Conservation (phyloP, 2,888 invertebrate genomes). For the Parochlus steinenii region DNA sequence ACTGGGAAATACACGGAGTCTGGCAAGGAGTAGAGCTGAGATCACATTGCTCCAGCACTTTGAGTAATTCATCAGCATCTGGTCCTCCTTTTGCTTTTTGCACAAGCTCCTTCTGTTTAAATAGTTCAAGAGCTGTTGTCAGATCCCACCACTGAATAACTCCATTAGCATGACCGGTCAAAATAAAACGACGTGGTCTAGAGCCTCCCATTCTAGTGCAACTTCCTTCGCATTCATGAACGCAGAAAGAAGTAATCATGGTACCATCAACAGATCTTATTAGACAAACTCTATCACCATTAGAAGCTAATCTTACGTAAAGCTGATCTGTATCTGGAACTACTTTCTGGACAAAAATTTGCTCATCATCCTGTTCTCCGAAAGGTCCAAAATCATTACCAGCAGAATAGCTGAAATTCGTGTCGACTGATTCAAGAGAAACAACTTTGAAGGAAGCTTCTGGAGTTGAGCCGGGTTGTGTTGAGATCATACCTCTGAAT, state of each 20-base stretch:
- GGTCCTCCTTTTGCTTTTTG: constrained; percentile 68
- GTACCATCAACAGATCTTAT: constrained; percentile 90
- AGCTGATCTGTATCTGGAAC: constrained; percentile 93
- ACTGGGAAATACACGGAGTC: constrained; percentile 44
- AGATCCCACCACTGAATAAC: constrained; percentile 98
- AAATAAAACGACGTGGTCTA: constrained; percentile 68
- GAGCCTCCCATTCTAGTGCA: constrained; percentile 73
- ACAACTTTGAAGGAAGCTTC: constrained; percentile 90
- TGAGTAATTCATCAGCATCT: constrained; percentile 75
- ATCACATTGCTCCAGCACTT: constrained; percentile 86
- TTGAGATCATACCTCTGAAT: constrained; percentile 96
- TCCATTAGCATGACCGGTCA: constrained; percentile 86
- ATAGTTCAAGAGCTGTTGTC: constrained; percentile 79
- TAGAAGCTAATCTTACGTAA: constrained; percentile 86
- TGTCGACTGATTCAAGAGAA: constrained; percentile 42
- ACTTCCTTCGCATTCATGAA: constrained; percentile 95
- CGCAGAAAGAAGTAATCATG: constrained; percentile 86
- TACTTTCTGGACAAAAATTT: constrained; percentile 94
- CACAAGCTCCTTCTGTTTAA: constrained; percentile 64
- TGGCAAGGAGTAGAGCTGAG: constrained; percentile 63
- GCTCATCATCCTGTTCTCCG: constrained; percentile 96
- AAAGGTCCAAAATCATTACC: constrained; percentile 74
- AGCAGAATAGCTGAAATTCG: constrained; percentile 42
- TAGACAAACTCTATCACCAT: constrained; percentile 87
- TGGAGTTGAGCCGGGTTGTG: constrained; percentile 95